Evolutionary conservation across 2,888 invertebrate genomes (phyloP).

Genomic region (Gastrophysa polygoni): DNA sequence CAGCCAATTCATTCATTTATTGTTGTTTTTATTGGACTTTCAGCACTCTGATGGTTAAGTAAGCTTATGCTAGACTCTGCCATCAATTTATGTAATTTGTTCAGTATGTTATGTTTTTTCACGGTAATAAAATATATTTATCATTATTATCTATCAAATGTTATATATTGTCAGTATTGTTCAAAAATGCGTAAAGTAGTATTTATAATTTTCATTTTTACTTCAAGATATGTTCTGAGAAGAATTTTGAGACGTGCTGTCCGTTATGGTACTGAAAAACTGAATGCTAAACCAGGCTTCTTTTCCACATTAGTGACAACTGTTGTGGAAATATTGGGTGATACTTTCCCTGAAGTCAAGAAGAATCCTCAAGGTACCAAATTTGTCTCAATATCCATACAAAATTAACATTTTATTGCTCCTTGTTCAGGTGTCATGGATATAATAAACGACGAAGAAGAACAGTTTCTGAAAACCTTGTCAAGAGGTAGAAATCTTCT

Average conservation of each 20-base stretch:
- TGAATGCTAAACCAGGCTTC: constrained; percentile 94
- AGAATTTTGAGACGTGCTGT: constrained; percentile 94
- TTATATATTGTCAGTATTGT: too few species aligned
- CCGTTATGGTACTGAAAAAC: constrained; percentile 94
- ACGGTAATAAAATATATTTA: too few species aligned
- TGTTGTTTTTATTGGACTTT: too few species aligned
- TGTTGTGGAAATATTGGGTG: constrained; percentile 84
- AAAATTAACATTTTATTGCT: constrained; percentile 5
- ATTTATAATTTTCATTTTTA: too few species aligned
- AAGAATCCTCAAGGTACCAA: constrained; percentile 79
- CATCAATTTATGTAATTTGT: too few species aligned
- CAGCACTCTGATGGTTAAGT: too few species aligned
- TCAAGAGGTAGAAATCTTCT: constrained; percentile 87
- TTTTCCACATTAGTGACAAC: constrained; percentile 89
- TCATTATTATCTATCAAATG: too few species aligned
- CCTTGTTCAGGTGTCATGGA: constrained; percentile 72
- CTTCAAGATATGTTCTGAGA: constrained; percentile 89
- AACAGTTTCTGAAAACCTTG: constrained; percentile 96
- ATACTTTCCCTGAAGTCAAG: constrained; percentile 79
- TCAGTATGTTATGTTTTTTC: too few species aligned
- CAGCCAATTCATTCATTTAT: too few species aligned
- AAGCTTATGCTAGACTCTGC: too few species aligned
- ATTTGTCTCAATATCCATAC: neutral
- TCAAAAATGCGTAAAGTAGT: too few species aligned
- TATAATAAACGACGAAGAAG: constrained; percentile 96